Conservation (phyloP, 2,888 invertebrate species). For the Troglohyphantes excavatus region DNA sequence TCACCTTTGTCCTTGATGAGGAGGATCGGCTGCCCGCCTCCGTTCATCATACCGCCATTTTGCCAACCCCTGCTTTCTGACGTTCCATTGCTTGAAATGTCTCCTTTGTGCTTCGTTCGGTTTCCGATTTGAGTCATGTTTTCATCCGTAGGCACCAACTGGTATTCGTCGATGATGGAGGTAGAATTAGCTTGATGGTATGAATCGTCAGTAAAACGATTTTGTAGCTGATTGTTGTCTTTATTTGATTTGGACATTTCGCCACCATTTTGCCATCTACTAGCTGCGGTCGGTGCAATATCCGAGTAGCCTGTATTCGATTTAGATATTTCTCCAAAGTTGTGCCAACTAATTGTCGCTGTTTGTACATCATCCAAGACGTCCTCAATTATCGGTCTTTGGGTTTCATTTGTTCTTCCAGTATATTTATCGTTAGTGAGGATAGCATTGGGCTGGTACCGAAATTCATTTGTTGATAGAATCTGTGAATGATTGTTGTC, state of each 20-base stretch:
- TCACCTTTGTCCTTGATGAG: constrained; percentile 71
- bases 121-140: background rate
- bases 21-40: constrained; percentile 60
- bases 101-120: background rate
- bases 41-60: constrained; percentile 20
- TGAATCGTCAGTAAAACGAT: too few relatives aligned
- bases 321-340: too few relatives aligned
- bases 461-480: background rate
- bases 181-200: too few relatives aligned
- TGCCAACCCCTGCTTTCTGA: constrained; percentile 44
- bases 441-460: background rate
- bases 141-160: too few relatives aligned
- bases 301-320: too few relatives aligned
- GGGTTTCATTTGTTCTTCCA: background rate
- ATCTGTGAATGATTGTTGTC: background rate
- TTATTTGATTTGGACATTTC: background rate
- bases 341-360: too few relatives aligned
- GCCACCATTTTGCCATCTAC: too few relatives aligned
- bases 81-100: background rate
- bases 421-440: background rate
- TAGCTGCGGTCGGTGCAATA: too few relatives aligned
- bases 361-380: too few relatives aligned
- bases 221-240: background rate
- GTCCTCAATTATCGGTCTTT: background rate
- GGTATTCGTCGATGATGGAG: too few relatives aligned